Base-by-base conservation (phyloP, 2,113 vertebrate genomes). In the Apaloderma vittatum region DNA sequence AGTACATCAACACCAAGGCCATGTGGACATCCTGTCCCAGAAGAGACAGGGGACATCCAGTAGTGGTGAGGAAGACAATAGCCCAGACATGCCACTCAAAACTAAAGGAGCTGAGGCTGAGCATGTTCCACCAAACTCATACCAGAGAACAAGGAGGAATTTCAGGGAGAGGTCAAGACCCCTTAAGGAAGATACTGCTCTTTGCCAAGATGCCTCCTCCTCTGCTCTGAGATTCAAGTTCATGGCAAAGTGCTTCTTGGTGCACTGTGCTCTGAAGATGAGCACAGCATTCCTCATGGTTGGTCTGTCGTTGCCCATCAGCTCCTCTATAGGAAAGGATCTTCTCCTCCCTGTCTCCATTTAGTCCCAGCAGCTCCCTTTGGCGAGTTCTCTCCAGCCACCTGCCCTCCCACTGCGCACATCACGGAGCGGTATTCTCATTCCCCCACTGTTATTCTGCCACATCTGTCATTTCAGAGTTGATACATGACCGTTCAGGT, bases 1-100 rank as follows among this genome's bases (percentile, higher is more conserved):
- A 43, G 36, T 46, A 59, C 11, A 45, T 58, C 52, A 32, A 11
- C 27, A 55, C 32, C 29, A 62, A 62, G 85, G 21, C 20, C 29
- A 62, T 0, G 1, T 29, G 36, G 51, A 36, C 1, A 1, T 12
- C 29, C n/a, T 2, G 1, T 16, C 9, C 51, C 68, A 78, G 36
- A 4, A 45, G 36, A 52, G 24, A 48, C 1, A 6, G 4, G 18
- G 18, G 48, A 59, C 14, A 71, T 9, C 7, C 48, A 46, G 9
- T 2, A 15, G 27, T 16, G 7, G 8, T 3, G 34, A 77, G 59
- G 52, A 59, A 81, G 37, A 32, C 10, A 70, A 70, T 22, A 71
- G 5, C 36, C 59, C 52, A 82, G 48, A 34, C 67, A 62, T 1
- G 1, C 19, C 1, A 1, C 68, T 37, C 70, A 58, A 32, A 83